Evolutionary conservation across 1,140 invertebrate species (phyloP), one percentile per base, ranked within the genome.

Genomic region (Andrena cerasifolii): DNA sequence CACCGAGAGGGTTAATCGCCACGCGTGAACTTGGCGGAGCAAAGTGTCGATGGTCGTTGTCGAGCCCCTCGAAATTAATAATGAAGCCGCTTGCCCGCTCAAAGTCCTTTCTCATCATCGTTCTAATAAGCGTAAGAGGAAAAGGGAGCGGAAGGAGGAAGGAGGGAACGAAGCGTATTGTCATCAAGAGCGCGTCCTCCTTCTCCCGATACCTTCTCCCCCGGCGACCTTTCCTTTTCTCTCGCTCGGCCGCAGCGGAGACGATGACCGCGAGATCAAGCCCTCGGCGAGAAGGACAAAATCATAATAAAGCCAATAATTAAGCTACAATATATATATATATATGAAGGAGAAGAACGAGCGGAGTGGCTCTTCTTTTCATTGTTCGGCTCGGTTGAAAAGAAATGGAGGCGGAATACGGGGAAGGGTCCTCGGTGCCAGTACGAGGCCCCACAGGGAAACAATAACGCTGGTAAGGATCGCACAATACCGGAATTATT

Each of bases 291-390:
- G 84, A 82, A 87, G 85, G 86, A 89, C 86, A 86, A 89, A 89
- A 89, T 89, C 84, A 90, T 89, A 89, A 90, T 89, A 89, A 90
- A 89, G 86, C 87, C 89, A 90, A 90, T 89, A 90, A 90, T 89
- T 89, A 90, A 90, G 86, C 80, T 84, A 85, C 85, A 82, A 85
- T 88, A 88, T 79, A 86, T 78, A 72, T 59, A 61, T 78, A 40
- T 68, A 47, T 36, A 47, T 24, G n/a, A 74, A 62, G 53, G 53
- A 70, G 56, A 53, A 62, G 63, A 76, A 78, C 59, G 58, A 73
- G 59, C 72, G 82, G 82, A 84, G 80, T 83, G 78, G 84, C 81
- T 89, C 84, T 87, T 68, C 65, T 78, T 63, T 68, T 86, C 83
- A 90, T 90, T 90, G 89, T 90, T 79, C 86, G 82, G 78, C 65